These are phyloP conservation scores for Sylvilagus floridanus DNA, from an alignment of 2,797 vertebrate genomes.

Conservation along the genomic window DNA sequence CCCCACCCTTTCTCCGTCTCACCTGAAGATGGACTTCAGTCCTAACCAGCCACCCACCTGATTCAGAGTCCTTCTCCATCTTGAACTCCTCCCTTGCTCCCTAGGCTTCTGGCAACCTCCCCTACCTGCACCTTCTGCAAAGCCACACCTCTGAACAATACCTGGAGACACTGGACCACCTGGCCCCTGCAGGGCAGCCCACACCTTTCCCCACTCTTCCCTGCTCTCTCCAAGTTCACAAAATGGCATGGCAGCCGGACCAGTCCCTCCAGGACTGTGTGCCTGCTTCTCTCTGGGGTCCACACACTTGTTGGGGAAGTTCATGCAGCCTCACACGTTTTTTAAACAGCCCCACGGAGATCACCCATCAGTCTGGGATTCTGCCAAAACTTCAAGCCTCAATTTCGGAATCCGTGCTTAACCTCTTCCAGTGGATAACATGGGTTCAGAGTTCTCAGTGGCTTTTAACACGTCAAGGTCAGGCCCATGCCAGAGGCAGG, in stretches of 20 bases:
- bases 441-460: not conserved
- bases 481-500: slow-evolving; percentile 23
- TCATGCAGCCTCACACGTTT: not conserved
- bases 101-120: not conserved
- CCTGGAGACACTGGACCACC: not conserved
- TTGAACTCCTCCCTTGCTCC: not conserved
- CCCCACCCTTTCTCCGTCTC: not conserved
- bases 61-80: not conserved
- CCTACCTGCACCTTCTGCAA: not conserved
- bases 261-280: not conserved
- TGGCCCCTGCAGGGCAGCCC: not conserved
- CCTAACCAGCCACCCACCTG: not conserved
- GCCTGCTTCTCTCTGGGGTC: not conserved
- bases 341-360: not conserved
- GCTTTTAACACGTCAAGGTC: not conserved
- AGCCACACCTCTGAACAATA: not conserved
- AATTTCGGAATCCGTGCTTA: slow-evolving; percentile 39
- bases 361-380: not conserved
- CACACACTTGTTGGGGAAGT: not conserved
- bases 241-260: not conserved
- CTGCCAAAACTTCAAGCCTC: not conserved
- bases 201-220: not conserved
- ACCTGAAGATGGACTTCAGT: not conserved
- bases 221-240: not conserved
- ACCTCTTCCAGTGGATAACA: not conserved